Evolutionary conservation across 2,113 vertebrate species (phyloP), one percentile per base, ranked within the genome.

Genomic region (Macquaria ambigua): DNA sequence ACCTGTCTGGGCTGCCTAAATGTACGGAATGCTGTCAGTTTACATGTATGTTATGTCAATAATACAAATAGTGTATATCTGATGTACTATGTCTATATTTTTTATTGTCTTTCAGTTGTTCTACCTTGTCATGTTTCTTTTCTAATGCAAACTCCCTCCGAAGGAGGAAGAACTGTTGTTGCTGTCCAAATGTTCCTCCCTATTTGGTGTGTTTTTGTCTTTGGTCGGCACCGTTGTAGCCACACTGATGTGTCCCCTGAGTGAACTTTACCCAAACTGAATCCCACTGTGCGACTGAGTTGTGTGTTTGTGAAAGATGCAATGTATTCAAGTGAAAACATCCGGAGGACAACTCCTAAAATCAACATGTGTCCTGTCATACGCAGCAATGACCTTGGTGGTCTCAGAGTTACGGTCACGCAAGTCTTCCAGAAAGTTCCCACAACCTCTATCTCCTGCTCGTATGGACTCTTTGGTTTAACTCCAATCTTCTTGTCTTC

Each of bases 341-440:
- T 56, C 74, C 53, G 70, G 85, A 78, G 5, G 77, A 83, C 53
- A 69, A 62, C 64, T 83, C 74, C 56, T 83, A 66, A 86, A 81
- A 79, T 67, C 75, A 81, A 89, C 31, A 59, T 15, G 71, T 61
- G 77, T 87, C 86, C 85, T 64, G 43, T 80, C 77, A 16, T 18
- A 74, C 71, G 75, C 79, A 85, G 69, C 81, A 83, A 75, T 55
- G 81, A 87, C 84, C 87, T 90, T 76, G 77, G 66, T 74, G 82
- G 85, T 76, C 81, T 89, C 85, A 74, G 81, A 81, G 75, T 31
- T 88, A 69, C 11, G 37, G 85, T 90, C 86, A 93, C 82, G 85
- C 88, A 75, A 91, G 93, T 95, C 94, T 95, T 95, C 94, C 92
- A 93, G 84, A 92, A 79, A 66, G 78, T 76, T 85, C 62, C 83